A percentile compares a stretch with the other conserved stretches of the same genome.
Evolutionary conservation across 1,140 invertebrate species (phyloP).

Genomic region (Lordiphosa collinella): DNA sequence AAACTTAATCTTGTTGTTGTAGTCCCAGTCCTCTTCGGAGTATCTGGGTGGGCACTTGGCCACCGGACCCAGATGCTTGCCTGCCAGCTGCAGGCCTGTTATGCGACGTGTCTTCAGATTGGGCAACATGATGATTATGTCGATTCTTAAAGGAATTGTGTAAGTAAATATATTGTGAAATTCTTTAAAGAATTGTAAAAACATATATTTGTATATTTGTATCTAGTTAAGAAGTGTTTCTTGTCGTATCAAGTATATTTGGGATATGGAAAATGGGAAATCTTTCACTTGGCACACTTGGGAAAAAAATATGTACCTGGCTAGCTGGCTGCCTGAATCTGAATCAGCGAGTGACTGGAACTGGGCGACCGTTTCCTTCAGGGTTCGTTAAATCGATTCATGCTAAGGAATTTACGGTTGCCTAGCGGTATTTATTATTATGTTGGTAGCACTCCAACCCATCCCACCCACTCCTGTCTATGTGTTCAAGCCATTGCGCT

Average conservation of each 20-base stretch:
- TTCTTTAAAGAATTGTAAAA: no score
- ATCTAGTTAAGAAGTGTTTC: no score
- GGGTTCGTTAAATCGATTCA: conserved; percentile 74
- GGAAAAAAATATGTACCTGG: conserved; percentile 41
- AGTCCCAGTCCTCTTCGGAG: conserved; percentile 86
- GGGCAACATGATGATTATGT: conserved; percentile 56
- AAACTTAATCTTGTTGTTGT: conserved; percentile 84
- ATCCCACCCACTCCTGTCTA: not conserved
- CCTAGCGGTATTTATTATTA: conserved; percentile 77
- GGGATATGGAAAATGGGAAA: conserved; percentile 14
- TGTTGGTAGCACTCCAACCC: conserved; percentile 21
- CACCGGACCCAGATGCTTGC: conserved; percentile 80
- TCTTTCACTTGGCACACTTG: conserved; percentile 54
- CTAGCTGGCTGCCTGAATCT: conserved; percentile 46
- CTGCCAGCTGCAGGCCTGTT: conserved; percentile 63
- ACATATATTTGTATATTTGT: no score
- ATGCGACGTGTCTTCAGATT: conserved; percentile 67
- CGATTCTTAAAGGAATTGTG: conserved; percentile 38
- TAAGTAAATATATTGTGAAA: no score
- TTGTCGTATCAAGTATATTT: conserved; percentile 9
- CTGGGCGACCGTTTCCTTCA: conserved; percentile 16
- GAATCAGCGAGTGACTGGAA: conserved; percentile 32
- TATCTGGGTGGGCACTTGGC: conserved; percentile 83
- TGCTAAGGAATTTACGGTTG: conserved; percentile 73
- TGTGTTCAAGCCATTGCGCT: conserved; percentile 4